Conservation (phyloP, 1,140 invertebrate species). For the Macrostomum lignano region DNA sequence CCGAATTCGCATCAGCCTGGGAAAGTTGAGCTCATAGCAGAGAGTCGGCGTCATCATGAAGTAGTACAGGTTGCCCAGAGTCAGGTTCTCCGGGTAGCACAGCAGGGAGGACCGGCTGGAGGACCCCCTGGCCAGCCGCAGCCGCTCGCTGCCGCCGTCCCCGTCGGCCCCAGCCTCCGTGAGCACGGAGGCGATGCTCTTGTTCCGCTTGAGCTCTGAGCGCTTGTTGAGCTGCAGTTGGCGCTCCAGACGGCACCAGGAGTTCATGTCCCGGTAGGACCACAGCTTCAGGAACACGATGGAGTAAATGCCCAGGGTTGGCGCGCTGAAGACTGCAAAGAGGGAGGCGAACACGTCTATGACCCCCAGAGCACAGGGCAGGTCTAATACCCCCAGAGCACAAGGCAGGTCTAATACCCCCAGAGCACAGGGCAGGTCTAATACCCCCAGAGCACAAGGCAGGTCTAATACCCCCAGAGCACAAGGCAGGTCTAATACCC, state of each 20-base stretch:
- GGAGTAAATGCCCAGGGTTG: conserved; percentile 53
- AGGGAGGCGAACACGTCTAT: too few species aligned
- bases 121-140: neutral
- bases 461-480: too few species aligned
- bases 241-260: conserved; percentile 44
- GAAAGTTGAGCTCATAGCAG: conserved; percentile 93
- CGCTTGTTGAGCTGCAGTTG: neutral
- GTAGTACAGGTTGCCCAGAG: conserved; percentile 54
- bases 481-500: too few species aligned
- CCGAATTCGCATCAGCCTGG: conserved; percentile 46
- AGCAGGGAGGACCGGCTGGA: neutral
- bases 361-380: too few species aligned
- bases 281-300: conserved; percentile 73
- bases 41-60: conserved; percentile 75
- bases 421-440: too few species aligned
- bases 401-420: too few species aligned
- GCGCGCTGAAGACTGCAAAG: conserved; percentile 53
- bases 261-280: conserved; percentile 81
- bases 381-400: too few species aligned
- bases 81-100: conserved; percentile 62
- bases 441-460: too few species aligned
- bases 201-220: neutral
- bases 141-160: neutral
- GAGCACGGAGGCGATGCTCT: neutral
- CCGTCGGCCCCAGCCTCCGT: neutral